Conservation (phyloP, 53 echinoderm and acorn worm species). For the Stichopus horrens region DNA sequence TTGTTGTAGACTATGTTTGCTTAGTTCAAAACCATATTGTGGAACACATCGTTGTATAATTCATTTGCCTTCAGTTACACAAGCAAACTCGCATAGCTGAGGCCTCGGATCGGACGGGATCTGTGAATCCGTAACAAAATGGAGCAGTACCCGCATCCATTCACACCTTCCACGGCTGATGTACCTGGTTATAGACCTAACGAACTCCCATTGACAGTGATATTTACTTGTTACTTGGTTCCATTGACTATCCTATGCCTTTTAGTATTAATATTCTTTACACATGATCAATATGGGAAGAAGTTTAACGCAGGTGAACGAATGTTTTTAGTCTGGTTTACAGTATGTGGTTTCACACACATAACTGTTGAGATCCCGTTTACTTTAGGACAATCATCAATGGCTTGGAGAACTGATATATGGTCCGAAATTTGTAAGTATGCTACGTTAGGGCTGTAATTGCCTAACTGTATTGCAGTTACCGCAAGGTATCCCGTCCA, state of each 20-base stretch:
- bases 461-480: no score
- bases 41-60: no score
- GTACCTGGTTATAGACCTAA: conserved; percentile 33
- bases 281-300: conserved; percentile 38
- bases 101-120: no score
- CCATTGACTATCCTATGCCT: background rate
- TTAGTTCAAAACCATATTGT: no score
- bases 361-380: conserved; percentile 44
- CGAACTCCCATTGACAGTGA: conserved; percentile 11
- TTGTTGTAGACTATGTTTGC: no score
- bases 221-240: conserved; percentile 40
- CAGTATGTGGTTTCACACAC: conserved; percentile 41
- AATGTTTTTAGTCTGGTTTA: conserved; percentile 27
- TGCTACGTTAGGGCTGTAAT: background rate
- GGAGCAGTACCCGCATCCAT: conserved; percentile 26
- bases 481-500: no score
- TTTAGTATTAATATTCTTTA: background rate
- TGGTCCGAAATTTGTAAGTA: conserved; percentile 48
- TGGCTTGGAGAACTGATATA: conserved; percentile 41
- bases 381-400: conserved; percentile 27
- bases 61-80: no score
- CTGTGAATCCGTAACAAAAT: background rate
- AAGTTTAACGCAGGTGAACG: background rate
- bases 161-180: conserved; percentile 32
- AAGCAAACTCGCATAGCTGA: no score